phyloP scores from a whole-genome alignment of 1,140 invertebrate genomes.

The Dufourea novaeangliae region DNA sequence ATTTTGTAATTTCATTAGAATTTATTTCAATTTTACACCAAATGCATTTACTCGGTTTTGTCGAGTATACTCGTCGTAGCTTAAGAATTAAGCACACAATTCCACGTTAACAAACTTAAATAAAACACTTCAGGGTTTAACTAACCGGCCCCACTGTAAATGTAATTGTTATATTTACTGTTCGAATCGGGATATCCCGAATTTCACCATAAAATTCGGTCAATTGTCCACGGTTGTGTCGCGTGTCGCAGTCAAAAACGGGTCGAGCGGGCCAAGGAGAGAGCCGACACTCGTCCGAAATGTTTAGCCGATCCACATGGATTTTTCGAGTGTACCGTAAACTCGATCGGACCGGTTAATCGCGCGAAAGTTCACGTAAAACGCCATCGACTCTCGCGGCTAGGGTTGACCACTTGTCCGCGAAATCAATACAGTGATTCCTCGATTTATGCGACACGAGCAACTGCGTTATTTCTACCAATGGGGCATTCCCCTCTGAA shows the following conservation, averaged over 20 bases:
- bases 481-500: too few species aligned
- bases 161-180: not conserved
- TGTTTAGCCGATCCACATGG: constrained; percentile 17
- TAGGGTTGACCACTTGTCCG: not conserved
- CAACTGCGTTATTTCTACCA: too few species aligned
- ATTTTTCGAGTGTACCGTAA: constrained; percentile 36
- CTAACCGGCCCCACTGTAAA: not conserved
- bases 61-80: too few species aligned
- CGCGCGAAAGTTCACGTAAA: constrained; percentile 23
- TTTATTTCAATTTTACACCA: too few species aligned
- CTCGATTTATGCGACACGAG: too few species aligned
- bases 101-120: too few species aligned
- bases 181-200: not conserved
- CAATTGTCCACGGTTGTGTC: not conserved
- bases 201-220: too few species aligned
- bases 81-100: too few species aligned
- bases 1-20: too few species aligned
- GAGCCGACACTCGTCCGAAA: constrained; percentile 38
- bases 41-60: too few species aligned
- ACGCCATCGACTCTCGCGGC: not conserved
- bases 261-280: constrained; percentile 19
- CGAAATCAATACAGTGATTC: not conserved
- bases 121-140: too few species aligned
- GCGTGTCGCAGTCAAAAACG: not conserved
- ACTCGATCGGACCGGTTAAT: constrained; percentile 34